phyloP scores from a whole-genome alignment of 2,888 invertebrate genomes.

The Hetaerina titia region DNA sequence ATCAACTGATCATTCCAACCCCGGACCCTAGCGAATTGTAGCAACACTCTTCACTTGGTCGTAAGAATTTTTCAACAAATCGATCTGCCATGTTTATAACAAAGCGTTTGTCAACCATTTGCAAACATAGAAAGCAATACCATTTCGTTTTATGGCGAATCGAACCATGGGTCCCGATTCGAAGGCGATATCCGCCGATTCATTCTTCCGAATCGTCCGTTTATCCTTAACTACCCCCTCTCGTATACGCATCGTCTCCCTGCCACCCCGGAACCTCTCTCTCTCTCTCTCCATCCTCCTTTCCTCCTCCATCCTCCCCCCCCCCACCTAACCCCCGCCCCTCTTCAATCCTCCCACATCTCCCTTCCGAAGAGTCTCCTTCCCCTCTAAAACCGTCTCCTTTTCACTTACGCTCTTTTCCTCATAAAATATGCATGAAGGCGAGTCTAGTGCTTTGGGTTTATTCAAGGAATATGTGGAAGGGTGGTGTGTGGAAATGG shows the following conservation, averaged over 20 bases:
- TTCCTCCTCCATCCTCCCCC: neutral
- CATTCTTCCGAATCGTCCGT: neutral
- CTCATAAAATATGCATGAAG: conserved; percentile 56
- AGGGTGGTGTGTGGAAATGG: neutral
- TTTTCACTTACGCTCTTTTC: conserved; percentile 17
- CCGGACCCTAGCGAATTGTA: too few relatives aligned
- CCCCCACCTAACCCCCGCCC: neutral
- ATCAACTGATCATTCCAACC: too few relatives aligned
- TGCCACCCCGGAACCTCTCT: neutral
- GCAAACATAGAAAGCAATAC: too few relatives aligned
- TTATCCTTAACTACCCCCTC: neutral
- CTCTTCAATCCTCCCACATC: neutral
- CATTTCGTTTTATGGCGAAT: neutral
- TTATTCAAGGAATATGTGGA: conserved; percentile 52
- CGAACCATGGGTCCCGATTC: neutral
- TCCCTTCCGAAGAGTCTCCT: neutral
- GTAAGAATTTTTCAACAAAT: too few relatives aligned
- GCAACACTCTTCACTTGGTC: too few relatives aligned
- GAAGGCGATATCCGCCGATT: neutral
- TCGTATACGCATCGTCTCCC: neutral
- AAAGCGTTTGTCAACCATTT: too few relatives aligned
- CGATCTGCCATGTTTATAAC: too few relatives aligned
- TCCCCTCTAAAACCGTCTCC: neutral
- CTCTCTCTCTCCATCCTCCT: neutral
- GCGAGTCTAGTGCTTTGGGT: conserved; percentile 48